Conservation (phyloP, 2,113 vertebrate genomes). For the Corythaeola cristata region DNA sequence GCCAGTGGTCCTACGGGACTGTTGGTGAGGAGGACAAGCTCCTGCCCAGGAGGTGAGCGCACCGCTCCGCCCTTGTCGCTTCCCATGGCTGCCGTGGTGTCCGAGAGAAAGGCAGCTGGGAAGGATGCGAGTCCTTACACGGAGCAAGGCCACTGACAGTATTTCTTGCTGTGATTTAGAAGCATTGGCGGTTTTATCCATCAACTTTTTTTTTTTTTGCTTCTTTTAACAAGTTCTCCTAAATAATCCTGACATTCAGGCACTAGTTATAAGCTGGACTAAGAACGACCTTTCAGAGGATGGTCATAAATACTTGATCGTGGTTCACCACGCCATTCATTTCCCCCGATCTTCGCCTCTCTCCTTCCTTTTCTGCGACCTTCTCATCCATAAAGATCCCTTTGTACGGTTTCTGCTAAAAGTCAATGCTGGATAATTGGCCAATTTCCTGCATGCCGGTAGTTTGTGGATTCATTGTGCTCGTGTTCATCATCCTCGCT, state of each 20-base stretch:
- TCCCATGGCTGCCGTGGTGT: neutral
- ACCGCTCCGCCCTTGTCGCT: fast-evolving
- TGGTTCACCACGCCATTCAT: neutral
- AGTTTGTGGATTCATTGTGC: neutral
- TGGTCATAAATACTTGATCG: neutral
- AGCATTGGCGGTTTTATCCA: neutral
- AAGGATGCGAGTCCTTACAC: neutral
- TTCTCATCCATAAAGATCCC: conserved; percentile 11
- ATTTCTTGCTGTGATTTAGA: neutral
- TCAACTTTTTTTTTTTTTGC: neutral
- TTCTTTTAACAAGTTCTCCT: neutral
- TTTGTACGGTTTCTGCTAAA: neutral
- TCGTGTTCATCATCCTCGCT: neutral
- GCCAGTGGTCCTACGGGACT: neutral
- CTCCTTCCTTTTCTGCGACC: neutral
- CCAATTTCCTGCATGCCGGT: neutral
- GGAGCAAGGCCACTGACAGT: neutral
- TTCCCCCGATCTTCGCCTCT: neutral
- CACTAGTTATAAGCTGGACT: neutral
- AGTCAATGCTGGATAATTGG: neutral
- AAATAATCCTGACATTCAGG: neutral
- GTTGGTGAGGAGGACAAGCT: neutral
- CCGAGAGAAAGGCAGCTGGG: too few species aligned
- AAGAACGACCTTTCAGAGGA: neutral
- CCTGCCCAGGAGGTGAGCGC: neutral